Base-by-base conservation (phyloP, 1,140 invertebrate species). In the Bombus turneri region DNA sequence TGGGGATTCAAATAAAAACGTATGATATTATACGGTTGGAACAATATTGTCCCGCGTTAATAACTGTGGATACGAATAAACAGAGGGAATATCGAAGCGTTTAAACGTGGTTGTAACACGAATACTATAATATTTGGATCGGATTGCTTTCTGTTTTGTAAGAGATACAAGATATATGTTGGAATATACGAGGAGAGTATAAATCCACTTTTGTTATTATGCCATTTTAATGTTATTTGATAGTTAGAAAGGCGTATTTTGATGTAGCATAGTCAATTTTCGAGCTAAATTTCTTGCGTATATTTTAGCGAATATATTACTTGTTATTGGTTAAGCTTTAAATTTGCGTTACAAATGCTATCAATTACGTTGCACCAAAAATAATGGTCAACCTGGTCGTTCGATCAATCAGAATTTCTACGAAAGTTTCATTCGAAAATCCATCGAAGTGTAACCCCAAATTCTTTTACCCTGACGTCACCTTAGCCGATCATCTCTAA, bases 391-490 rank as follows among this genome's bases (percentile, higher is more conserved):
- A 76, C 39, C 18, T 25, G 25, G 13, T 10, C 34, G 53, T n/a
- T n/a, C 74, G 57, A 62, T 76, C 74, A 59, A 59, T 76, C 31
- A 62, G 74, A 2, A 62, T 39, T 62, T 15, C 74, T 39, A 25
- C 25, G 39, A 37, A 76, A 59, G 74, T 34, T 76, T 37, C 53
- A 5, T 18, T 34, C 10, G 22, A 62, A 76, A 76, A 62, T 62
- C 28, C 74, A 25, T 6, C 53, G 53, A 12, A 15, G n/a, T n/a
- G n/a, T n/a, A n/a, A n/a, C n/a, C n/a, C n/a, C n/a, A n/a, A n/a
- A n/a, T n/a, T n/a, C n/a, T n/a, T n/a, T n/a, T n/a, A n/a, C n/a
- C n/a, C n/a, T n/a, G n/a, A n/a, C n/a, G n/a, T n/a, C n/a, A n/a
- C n/a, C n/a, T n/a, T n/a, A n/a, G n/a, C n/a, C n/a, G n/a, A n/a